phyloP scores from a whole-genome alignment of 1,140 invertebrate species.

The Halotydeus destructor region DNA sequence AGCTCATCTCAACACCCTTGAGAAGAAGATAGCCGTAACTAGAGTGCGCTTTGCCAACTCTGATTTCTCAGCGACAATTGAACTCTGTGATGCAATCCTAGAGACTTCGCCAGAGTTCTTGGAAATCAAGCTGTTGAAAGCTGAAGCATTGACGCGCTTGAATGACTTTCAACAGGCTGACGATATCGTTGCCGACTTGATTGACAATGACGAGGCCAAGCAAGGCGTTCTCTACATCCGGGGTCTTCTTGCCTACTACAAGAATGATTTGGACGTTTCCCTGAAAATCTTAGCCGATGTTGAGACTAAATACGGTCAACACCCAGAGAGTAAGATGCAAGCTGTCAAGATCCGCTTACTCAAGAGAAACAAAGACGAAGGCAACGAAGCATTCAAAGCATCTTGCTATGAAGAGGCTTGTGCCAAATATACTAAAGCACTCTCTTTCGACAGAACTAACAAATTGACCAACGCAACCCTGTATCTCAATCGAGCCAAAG shows the following conservation, averaged over 20 bases:
- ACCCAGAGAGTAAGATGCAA: no score
- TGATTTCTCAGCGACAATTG: no score
- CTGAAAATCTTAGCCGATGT: no score
- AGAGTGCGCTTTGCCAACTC: no score
- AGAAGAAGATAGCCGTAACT: no score
- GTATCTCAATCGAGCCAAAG: slow-evolving; percentile 71
- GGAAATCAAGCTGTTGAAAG: slow-evolving; percentile 70
- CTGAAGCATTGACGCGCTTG: slow-evolving; percentile 58
- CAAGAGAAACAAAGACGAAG: slow-evolving; percentile 75
- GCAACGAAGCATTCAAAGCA: slow-evolving; percentile 61
- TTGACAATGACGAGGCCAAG: slow-evolving; percentile 55
- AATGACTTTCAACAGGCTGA: slow-evolving; percentile 59
- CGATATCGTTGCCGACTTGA: slow-evolving; percentile 61
- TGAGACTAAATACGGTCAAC: no score
- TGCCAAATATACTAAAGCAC: slow-evolving; percentile 57
- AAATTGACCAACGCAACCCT: slow-evolving; percentile 70
- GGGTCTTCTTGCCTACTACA: slow-evolving; percentile 71
- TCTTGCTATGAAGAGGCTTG: slow-evolving; percentile 55
- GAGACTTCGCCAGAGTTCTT: no score
- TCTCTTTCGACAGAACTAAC: slow-evolving; percentile 61
- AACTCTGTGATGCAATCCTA: no score
- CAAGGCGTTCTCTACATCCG: slow-evolving; percentile 75
- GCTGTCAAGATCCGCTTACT: no score
- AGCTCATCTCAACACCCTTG: no score
- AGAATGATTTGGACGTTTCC: no score